phyloP scores from a whole-genome alignment of 2,797 vertebrate genomes.

The Orientallactaga sibirica region DNA sequence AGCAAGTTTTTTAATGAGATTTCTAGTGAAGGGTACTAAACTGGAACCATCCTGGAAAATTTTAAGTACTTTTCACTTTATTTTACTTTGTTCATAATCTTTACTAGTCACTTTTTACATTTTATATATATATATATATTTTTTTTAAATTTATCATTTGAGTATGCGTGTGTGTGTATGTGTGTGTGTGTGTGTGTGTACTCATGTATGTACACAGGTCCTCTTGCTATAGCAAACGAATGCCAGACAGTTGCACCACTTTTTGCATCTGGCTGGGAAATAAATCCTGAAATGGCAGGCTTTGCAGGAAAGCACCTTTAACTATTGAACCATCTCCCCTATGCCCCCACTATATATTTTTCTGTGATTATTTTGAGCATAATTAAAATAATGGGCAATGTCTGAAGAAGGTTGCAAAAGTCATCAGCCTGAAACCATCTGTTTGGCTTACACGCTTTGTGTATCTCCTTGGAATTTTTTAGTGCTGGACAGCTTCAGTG shows the following conservation, averaged over 20 bases:
- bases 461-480: background rate
- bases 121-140: no score
- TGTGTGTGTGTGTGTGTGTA: no score
- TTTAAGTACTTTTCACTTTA: background rate
- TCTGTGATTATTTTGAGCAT: constrained; percentile 48
- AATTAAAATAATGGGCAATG: constrained; percentile 30
- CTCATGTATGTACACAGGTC: no score
- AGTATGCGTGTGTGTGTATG: no score
- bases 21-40: background rate
- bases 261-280: no score
- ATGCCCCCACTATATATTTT: background rate
- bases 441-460: background rate
- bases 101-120: background rate
- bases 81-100: constrained; percentile 2
- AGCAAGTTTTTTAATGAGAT: constrained; percentile 3
- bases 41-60: background rate
- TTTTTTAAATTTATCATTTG: no score
- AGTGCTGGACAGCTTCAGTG: background rate
- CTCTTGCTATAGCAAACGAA: no score
- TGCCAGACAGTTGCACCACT: no score
- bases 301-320: no score
- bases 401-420: constrained; percentile 54
- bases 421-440: background rate
- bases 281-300: no score
- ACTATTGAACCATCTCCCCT: no score